These are phyloP conservation scores for Falco columbarius DNA, from an alignment of 2,797 vertebrate genomes.

Conservation along the genomic window DNA sequence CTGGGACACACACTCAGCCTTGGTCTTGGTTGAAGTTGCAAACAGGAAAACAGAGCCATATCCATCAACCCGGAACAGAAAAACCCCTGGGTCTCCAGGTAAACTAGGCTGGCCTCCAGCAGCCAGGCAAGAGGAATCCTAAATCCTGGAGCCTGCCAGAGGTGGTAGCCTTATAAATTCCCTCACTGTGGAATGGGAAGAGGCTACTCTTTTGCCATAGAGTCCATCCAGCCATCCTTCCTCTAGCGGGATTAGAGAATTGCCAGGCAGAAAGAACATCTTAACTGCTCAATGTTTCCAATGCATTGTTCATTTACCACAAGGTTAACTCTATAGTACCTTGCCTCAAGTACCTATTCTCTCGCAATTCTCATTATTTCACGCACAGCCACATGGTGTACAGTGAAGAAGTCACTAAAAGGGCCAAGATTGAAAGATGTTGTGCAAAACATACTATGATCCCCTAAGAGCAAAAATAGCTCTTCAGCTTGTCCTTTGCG, in stretches of 20 bases:
- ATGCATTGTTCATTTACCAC: not conserved
- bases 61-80: not conserved
- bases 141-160: not conserved
- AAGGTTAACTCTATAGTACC: not conserved
- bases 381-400: fast-evolving
- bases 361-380: not conserved
- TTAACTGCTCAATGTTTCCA: not conserved
- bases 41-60: not conserved
- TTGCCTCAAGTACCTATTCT: not conserved
- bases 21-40: not conserved
- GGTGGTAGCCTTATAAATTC: not conserved
- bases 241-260: not conserved
- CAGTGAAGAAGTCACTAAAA: not conserved
- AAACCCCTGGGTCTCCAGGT: not conserved
- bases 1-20: not conserved
- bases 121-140: not conserved
- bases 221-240: not conserved
- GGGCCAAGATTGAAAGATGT: too few species aligned
- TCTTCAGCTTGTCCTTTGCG: not conserved
- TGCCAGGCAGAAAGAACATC: not conserved
- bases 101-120: not conserved
- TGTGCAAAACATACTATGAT: not conserved
- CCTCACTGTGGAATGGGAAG: too few species aligned
- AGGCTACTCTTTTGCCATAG: not conserved
- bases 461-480: not conserved